Conservation (phyloP, 2,888 invertebrate genomes). For the Philereme vetulata region DNA sequence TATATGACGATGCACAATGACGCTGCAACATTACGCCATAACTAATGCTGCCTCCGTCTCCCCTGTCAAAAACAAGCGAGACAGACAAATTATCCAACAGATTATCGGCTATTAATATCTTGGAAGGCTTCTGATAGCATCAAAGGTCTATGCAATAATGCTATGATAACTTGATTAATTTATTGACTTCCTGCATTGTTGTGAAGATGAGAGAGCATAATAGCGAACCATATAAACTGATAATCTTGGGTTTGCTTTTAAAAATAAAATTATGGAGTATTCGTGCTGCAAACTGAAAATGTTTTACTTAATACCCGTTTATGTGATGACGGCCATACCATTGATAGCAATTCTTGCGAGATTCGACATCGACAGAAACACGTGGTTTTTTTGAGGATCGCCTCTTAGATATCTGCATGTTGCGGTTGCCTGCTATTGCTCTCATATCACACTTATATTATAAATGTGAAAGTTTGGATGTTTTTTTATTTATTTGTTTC, state of each 20-base stretch:
- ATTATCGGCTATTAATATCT: constrained; percentile 27
- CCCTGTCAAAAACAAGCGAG: constrained; percentile 20
- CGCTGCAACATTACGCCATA: constrained; percentile 36
- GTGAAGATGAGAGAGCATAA: constrained; percentile 10
- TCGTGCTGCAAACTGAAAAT: not conserved
- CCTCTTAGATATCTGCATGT: too few relatives aligned
- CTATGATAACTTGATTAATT: constrained; percentile 26
- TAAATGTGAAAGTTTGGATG: too few relatives aligned
- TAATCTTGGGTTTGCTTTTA: constrained; percentile 4
- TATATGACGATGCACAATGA: constrained; percentile 26
- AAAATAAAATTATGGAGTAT: not conserved
- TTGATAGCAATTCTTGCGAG: too few relatives aligned
- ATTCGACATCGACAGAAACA: too few relatives aligned
- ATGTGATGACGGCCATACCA: too few relatives aligned
- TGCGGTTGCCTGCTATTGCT: too few relatives aligned
- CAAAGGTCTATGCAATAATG: constrained; percentile 21
- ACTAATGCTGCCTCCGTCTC: constrained; percentile 29
- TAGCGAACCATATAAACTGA: constrained; percentile 9
- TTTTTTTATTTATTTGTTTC: too few relatives aligned
- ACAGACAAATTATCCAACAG: constrained; percentile 22
- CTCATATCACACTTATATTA: too few relatives aligned
- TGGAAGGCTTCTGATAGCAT: constrained; percentile 24
- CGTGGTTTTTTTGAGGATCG: too few relatives aligned
- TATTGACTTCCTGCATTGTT: constrained; percentile 26
- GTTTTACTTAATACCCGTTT: not conserved